Base-by-base conservation (phyloP, 2,797 vertebrate species). In the Gymnoscopelus microlampas region DNA sequence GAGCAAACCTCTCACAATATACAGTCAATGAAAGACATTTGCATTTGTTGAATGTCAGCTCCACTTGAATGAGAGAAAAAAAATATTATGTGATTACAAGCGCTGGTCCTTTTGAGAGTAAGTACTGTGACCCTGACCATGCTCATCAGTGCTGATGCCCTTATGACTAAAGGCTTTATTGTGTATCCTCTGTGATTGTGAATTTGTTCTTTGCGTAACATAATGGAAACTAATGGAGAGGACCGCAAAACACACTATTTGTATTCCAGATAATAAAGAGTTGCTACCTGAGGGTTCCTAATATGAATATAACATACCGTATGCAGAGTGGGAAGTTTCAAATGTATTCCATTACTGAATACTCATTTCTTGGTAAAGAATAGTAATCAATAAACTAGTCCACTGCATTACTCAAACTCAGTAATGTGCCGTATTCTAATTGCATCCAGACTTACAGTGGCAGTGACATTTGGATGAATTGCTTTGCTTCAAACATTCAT, bases 71-170 rank as follows among this genome's bases (percentile, higher is more conserved):
- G 78, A 85, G 78, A 90, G 80, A 89, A 86, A 74, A 79, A 79
- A 85, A 82, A 86, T 84, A 87, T 86, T 82, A 88, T 86, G 85
- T 87, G 86, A 91, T 92, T 90, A 89, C 85, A 87, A 90, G 89
- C 79, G 73, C 85, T 76, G 82, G 83, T 78, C 82, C 76, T 87
- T 88, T 77, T 60, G 72, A 85, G 78, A 88, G 86, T 76, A 86
- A 91, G 86, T 86, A 82, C 75, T 83, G 74, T 86, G 88, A 90
- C 88, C 89, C 89, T 82, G 89, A 82, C 79, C 73, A 58, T 0
- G 62, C 79, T 88, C 88, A 88, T 90, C 88, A 90, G 80, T 9
- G 71, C 78, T 61, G 72, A 77, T 81, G 85, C 80, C 83, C 83
- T 85, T 80, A 78, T 85, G 88, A 86, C 85, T 89, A 79, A 87